Base-by-base conservation (phyloP, 2,797 vertebrate species). In the Coregonus ussuriensis region DNA sequence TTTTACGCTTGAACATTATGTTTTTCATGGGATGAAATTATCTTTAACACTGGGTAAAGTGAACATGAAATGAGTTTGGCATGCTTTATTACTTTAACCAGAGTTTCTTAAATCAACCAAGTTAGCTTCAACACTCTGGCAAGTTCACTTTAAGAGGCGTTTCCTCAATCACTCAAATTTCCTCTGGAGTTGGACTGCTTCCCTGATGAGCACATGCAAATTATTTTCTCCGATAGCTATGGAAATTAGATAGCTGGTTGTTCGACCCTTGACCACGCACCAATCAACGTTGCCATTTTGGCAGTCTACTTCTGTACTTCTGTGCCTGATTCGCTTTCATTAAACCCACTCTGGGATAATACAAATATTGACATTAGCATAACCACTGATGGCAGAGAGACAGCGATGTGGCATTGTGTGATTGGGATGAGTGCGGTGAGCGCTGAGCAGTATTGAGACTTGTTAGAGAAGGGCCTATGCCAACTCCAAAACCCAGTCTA, bases 311-410 rank as follows among this genome's bases (percentile, higher is more conserved):
- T 79, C 79, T 15, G 70, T 9, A 37, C 85, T 82, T 79, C 79
- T 15, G 70, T 9, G 72, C 62, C 78, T 70, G 76, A 73, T 82
- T 79, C 72, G 52, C 80, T 85, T 75, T 82, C 83, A 87, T 85
- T 88, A 89, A 73, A 84, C 76, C 74, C 79, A 14, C 83, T 85
- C 76, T 70, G 74, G 76, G 80, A 87, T 88, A 88, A 91, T 88
- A 79, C 83, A 87, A 86, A 89, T 82, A 82, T 83, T 70, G 59
- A 71, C 71, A 82, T 86, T 84, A 81, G 83, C 81, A 88, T 78
- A 79, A 82, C 79, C 59, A 76, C 68, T 74, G 72, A 81, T 67
- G 77, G 79, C 78, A 76, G 75, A 9, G 63, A 33, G 78, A 85
- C 37, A 72, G 29, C 75, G 79, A 69, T 69, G 18, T 51, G 74